Evolutionary conservation across 2,888 invertebrate genomes (phyloP).

Genomic region (Dryadula phaetusa): DNA sequence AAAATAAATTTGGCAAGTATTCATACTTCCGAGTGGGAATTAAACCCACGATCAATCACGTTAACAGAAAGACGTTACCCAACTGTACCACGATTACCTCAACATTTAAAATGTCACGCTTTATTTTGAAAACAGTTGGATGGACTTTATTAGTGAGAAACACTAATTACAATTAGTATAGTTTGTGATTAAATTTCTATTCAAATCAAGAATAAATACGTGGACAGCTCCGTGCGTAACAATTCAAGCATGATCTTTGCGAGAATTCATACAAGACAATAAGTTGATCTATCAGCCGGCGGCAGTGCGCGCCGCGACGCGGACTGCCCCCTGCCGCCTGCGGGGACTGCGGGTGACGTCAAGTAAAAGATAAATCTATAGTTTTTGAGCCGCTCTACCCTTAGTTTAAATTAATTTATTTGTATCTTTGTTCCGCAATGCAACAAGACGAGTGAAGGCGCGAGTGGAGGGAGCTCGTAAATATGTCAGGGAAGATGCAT

Average conservation of each 20-base stretch:
- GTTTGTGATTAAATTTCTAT: too few species aligned
- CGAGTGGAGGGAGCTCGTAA: constrained; percentile 56
- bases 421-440: constrained; percentile 56
- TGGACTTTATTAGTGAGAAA: too few species aligned
- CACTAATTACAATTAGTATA: too few species aligned
- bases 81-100: too few species aligned
- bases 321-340: neutral
- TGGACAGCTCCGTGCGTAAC: neutral
- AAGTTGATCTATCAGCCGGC: constrained; percentile 32
- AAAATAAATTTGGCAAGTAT: too few species aligned
- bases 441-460: constrained; percentile 53
- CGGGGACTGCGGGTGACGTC: too few species aligned
- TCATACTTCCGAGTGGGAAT: too few species aligned
- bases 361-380: constrained; percentile 48
- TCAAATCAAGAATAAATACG: too few species aligned
- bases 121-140: too few species aligned
- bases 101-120: too few species aligned
- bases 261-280: constrained; percentile 7
- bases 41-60: too few species aligned
- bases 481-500: constrained; percentile 70
- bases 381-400: constrained; percentile 34
- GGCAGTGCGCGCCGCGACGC: constrained; percentile 19
- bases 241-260: neutral
- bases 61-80: too few species aligned
- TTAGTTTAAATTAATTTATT: constrained; percentile 66